Conservation (phyloP, 2,113 vertebrate genomes). For the Oncorhynchus gorbuscha region DNA sequence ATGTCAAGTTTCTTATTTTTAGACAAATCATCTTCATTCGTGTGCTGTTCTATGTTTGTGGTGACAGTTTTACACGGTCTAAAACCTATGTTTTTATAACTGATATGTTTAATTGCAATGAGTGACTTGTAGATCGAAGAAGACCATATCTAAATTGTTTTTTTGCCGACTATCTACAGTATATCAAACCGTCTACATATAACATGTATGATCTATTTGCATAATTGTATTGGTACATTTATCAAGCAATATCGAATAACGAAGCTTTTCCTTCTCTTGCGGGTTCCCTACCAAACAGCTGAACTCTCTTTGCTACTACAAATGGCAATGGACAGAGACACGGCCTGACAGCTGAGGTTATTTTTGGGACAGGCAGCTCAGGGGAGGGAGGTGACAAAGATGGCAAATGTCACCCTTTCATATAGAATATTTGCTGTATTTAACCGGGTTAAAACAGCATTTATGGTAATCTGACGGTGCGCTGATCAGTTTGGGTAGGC, state of each 20-base stretch:
- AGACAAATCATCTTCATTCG: too few species aligned
- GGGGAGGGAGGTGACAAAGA: constrained; percentile 75
- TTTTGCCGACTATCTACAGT: too few species aligned
- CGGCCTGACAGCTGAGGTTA: constrained; percentile 92
- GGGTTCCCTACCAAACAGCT: constrained; percentile 25
- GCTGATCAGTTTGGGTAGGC: not conserved
- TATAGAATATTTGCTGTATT: constrained; percentile 54
- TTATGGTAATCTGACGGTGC: not conserved
- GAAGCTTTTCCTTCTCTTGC: constrained; percentile 28
- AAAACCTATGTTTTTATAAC: too few species aligned
- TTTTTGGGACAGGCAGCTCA: constrained; percentile 83
- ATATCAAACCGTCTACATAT: too few species aligned
- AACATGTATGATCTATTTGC: not conserved
- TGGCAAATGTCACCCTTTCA: constrained; percentile 71
- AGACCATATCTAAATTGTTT: too few species aligned
- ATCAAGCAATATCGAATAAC: not conserved
- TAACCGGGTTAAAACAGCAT: constrained; percentile 56
- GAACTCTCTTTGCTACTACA: constrained; percentile 73
- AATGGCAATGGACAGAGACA: constrained; percentile 82
- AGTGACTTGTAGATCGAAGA: too few species aligned
- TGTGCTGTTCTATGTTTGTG: too few species aligned
- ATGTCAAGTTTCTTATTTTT: too few species aligned
- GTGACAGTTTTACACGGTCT: too few species aligned
- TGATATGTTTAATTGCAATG: too few species aligned
- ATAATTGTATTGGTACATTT: not conserved